These are phyloP conservation scores for Stichodactyla helianthus DNA, from an alignment of 64 coral and sea anemone genomes.

Conservation along the genomic window DNA sequence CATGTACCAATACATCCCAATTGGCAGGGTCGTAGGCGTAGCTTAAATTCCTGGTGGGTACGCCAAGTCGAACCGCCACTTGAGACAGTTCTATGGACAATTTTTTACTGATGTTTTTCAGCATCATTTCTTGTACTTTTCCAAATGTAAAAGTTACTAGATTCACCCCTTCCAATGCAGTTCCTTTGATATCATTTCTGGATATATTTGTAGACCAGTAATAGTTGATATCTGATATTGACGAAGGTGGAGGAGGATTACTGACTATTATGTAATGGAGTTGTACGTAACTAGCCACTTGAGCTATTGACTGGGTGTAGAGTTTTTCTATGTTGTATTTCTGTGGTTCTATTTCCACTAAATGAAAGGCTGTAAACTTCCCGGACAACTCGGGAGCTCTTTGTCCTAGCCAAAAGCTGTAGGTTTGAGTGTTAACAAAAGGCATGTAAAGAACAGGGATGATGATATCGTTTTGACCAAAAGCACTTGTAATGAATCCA, in stretches of 20 bases:
- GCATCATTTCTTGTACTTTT: slow-evolving; percentile 18
- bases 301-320: neutral
- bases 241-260: neutral
- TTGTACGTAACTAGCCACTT: neutral
- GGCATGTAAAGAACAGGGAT: neutral
- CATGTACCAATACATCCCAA: slow-evolving; percentile 47
- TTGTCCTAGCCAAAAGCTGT: neutral
- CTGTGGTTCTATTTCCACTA: neutral
- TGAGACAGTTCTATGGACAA: slow-evolving; percentile 32
- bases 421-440: neutral
- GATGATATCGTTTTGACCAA: neutral
- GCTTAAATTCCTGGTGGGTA: slow-evolving; percentile 18
- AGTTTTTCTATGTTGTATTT: neutral
- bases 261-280: neutral
- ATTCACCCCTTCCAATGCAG: neutral
- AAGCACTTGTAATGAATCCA: neutral
- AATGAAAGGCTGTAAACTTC: slow-evolving; percentile 8
- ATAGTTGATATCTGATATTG: neutral
- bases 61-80: slow-evolving; percentile 35
- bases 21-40: slow-evolving; percentile 49
- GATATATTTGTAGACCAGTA: neutral
- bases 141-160: neutral
- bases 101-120: slow-evolving; percentile 27
- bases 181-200: neutral
- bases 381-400: neutral